Percentiles rank a stretch among this genome's conserved stretches.
These are phyloP conservation scores for Pterostichus niger DNA, from an alignment of 2,888 invertebrate species.

Conservation along the genomic window DNA sequence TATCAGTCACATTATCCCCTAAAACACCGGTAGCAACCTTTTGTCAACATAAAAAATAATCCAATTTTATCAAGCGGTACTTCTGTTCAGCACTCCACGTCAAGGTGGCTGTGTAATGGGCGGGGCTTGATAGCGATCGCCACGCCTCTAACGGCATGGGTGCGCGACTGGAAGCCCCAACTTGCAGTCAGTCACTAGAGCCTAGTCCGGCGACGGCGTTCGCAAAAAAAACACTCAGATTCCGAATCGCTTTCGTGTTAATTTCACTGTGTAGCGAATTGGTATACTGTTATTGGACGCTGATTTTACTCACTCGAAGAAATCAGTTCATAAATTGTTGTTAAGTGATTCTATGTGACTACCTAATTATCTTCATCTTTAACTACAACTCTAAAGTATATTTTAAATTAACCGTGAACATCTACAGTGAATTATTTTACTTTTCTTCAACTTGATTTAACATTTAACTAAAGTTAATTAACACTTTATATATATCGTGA, in stretches of 20 bases:
- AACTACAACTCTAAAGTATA: too few species aligned
- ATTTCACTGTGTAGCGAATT: conserved; percentile 6
- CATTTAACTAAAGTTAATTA: too few species aligned
- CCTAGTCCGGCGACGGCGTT: background rate
- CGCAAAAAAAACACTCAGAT: conserved; percentile 49
- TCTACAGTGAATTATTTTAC: too few species aligned
- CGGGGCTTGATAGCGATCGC: conserved; percentile 69
- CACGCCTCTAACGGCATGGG: conserved; percentile 70
- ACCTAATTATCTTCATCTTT: too few species aligned
- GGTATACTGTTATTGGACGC: background rate
- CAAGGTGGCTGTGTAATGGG: conserved; percentile 43
- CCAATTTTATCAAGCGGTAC: conserved; percentile 16
- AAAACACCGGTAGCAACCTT: conserved; percentile 6
- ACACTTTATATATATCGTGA: too few species aligned
- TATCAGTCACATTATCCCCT: background rate
- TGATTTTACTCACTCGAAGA: too few species aligned
- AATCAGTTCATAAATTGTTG: too few species aligned
- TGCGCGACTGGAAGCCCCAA: background rate
- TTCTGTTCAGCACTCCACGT: conserved; percentile 27
- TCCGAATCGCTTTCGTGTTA: background rate
- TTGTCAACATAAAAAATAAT: conserved; percentile 42
- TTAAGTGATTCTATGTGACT: too few species aligned
- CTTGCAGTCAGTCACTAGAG: conserved; percentile 39
- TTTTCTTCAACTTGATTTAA: too few species aligned
- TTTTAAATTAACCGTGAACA: too few species aligned